phyloP scores from a whole-genome alignment of 2,113 vertebrate genomes.

The Tetrax tetrax region DNA sequence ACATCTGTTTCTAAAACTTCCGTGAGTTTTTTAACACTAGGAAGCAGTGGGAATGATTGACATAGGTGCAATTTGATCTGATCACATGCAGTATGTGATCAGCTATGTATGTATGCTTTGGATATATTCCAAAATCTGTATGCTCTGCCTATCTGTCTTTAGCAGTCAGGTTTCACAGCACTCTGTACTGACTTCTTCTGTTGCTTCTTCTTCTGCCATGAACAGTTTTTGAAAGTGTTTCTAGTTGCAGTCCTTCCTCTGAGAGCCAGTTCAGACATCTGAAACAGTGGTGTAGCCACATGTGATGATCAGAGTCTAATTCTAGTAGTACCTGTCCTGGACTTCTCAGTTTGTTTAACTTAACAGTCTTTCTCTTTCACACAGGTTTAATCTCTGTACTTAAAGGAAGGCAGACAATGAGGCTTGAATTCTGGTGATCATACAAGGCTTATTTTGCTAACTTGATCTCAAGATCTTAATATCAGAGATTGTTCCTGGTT shows the following conservation, averaged over 20 bases:
- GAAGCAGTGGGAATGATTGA: not conserved
- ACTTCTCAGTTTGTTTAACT: not conserved
- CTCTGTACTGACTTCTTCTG: not conserved
- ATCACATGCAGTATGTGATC: not conserved
- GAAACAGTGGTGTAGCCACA: not conserved
- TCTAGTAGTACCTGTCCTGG: not conserved
- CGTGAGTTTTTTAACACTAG: not conserved
- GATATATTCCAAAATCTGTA: not conserved
- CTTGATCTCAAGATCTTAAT: not conserved
- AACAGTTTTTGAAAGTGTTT: not conserved
- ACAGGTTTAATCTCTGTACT: not conserved
- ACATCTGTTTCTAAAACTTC: not conserved
- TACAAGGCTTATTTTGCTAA: not conserved
- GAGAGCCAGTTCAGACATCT: not conserved
- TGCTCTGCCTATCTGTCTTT: not conserved
- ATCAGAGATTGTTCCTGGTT: not conserved
- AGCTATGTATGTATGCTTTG: accelerated
- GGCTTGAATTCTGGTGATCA: not conserved
- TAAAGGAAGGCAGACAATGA: not conserved
- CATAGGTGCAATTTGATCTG: not conserved
- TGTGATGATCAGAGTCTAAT: not conserved
- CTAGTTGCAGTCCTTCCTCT: not conserved
- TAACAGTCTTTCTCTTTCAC: not conserved
- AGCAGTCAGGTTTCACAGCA: not conserved
- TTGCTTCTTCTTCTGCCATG: not conserved